These are phyloP conservation scores for Microctonus brassicae DNA, from an alignment of 2,888 invertebrate genomes.

Conservation along the genomic window DNA sequence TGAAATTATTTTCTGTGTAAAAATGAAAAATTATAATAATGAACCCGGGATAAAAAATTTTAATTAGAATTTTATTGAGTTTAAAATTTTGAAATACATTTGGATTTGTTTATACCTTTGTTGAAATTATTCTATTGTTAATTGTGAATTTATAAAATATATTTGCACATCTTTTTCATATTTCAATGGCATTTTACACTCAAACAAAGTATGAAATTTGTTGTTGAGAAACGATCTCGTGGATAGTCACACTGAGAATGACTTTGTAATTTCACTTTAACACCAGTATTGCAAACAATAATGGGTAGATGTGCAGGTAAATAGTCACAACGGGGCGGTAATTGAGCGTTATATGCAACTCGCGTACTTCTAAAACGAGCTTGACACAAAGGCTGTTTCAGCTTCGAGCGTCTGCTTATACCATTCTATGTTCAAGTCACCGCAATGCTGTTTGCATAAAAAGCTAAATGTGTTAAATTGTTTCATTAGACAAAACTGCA, in stretches of 20 bases:
- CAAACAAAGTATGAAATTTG: too few species aligned
- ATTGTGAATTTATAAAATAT: too few species aligned
- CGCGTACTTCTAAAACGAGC: conserved; percentile 34
- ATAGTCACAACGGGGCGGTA: conserved; percentile 41
- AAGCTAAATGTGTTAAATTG: conserved; percentile 12
- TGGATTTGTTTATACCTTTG: too few species aligned
- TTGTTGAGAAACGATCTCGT: too few species aligned
- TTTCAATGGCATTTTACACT: too few species aligned
- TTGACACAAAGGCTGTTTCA: conserved; percentile 31
- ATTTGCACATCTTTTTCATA: too few species aligned
- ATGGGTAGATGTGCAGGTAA: conserved; percentile 30
- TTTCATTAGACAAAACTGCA: conserved; percentile 8
- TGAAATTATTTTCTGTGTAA: too few species aligned
- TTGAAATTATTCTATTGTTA: too few species aligned
- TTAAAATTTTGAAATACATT: too few species aligned
- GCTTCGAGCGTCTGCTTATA: not conserved
- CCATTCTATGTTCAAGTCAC: not conserved
- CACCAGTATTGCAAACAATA: conserved; percentile 7
- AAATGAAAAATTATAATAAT: too few species aligned
- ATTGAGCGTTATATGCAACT: conserved; percentile 43
- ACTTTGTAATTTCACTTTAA: conserved; percentile 35
- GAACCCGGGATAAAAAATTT: too few species aligned
- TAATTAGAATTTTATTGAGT: too few species aligned
- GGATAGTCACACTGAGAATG: conserved; percentile 10
- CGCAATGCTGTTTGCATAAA: conserved; percentile 22